Evolutionary conservation across 2,797 vertebrate genomes (phyloP), one percentile per base, ranked within the genome.

Genomic region (Antennarius maculatus): DNA sequence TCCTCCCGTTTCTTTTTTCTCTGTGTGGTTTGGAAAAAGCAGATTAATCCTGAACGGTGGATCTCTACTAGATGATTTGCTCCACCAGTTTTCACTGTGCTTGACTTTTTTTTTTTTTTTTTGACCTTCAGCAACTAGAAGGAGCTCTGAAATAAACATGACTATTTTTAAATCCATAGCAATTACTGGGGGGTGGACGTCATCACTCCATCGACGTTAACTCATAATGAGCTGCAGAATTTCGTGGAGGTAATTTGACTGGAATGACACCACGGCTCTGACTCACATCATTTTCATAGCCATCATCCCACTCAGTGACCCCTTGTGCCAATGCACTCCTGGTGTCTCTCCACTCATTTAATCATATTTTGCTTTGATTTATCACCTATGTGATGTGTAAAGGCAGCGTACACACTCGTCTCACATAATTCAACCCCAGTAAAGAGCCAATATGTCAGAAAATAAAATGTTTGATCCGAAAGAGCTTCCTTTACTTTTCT

Each of bases 281-380:
- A 41, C 29, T 48, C 12, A 23, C 49, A 57, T 52, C 6, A 37
- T 51, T 29, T 28, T 48, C 14, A 50, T 4, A 37, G 3, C 13
- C 50, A 56, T 60, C 54, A 42, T 51, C 9, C n/a, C 1, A 1
- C 12, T 16, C 43, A 16, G 41, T 57, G 57, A 75, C 53, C 23
- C 27, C n/a, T 13, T 2, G 4, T 12, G 7, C 37, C 28, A 2
- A 0, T 53, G 18, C 16, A 45, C 31, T 45, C 16, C 48, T 47
- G 13, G 14, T 12, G 2, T 34, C 37, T 55, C 39, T 15, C 39
- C 13, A 47, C 13, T 48, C 29, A 29, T 51, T 53, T 1, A 17
- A 23, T 41, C 34, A 34, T 16, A 34, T 34, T 34, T 34, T 5
- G 5, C 10, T 28, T 29, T 27, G 7, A 16, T 57, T 55, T 29